Evolutionary conservation across 2,888 invertebrate genomes (phyloP).

Genomic region (Horisme vitalbata): DNA sequence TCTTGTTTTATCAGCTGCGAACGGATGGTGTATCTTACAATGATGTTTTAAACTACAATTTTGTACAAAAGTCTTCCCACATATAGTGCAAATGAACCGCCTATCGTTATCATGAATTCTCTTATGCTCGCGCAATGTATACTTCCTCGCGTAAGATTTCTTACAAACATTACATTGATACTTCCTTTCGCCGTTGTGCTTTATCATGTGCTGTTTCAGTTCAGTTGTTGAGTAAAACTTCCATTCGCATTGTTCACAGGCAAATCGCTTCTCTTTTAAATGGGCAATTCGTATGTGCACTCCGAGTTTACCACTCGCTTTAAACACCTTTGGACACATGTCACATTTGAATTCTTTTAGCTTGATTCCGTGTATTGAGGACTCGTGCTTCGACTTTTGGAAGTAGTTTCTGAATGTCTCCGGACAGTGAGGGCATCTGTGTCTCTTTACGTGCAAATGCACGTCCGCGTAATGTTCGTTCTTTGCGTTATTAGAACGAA

Average conservation of each 20-base stretch:
- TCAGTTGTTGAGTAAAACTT: constrained; percentile 80
- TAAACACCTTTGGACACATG: constrained; percentile 67
- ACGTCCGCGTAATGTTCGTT: constrained; percentile 76
- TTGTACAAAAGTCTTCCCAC: constrained; percentile 67
- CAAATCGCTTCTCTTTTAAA: constrained; percentile 67
- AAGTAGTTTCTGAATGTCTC: constrained; percentile 71
- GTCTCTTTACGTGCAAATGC: constrained; percentile 70
- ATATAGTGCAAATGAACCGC: constrained; percentile 61
- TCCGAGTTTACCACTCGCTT: constrained; percentile 63
- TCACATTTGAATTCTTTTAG: constrained; percentile 70
- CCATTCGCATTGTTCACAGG: constrained; percentile 78
- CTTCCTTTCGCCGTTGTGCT: constrained; percentile 77
- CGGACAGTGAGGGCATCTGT: constrained; percentile 67
- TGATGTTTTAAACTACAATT: constrained; percentile 72
- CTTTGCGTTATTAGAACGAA: constrained; percentile 68
- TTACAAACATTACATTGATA: constrained; percentile 75
- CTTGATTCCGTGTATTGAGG: constrained; percentile 61
- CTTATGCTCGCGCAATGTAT: constrained; percentile 70
- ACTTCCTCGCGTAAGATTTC: constrained; percentile 75
- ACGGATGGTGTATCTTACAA: constrained; percentile 62
- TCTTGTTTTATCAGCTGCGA: constrained; percentile 25
- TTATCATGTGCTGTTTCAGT: constrained; percentile 79
- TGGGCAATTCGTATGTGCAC: constrained; percentile 68
- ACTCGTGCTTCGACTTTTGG: constrained; percentile 70
- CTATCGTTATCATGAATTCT: constrained; percentile 70